These are phyloP conservation scores for Loriculus beryllinus DNA, from an alignment of 2,797 vertebrate genomes.

Conservation along the genomic window DNA sequence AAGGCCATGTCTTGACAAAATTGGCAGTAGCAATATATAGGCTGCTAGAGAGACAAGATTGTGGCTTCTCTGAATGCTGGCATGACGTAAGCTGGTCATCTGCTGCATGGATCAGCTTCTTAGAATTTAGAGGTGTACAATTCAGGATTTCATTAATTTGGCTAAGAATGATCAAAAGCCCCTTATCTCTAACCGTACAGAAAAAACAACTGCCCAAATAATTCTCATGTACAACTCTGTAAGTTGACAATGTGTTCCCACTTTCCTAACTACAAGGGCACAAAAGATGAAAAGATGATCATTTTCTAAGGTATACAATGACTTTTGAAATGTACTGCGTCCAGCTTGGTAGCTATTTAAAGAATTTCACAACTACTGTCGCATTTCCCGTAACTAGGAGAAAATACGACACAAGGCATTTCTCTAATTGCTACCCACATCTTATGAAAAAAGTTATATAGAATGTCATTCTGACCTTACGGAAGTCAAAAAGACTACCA, in stretches of 20 bases:
- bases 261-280: not conserved
- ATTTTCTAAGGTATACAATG: not conserved
- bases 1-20: not conserved
- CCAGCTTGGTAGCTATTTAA: not conserved
- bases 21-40: not conserved
- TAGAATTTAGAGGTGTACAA: not conserved
- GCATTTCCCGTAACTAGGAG: not conserved
- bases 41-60: not conserved
- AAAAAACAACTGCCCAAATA: not conserved
- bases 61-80: not conserved
- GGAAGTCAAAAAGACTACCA: not conserved
- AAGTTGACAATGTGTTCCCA: not conserved
- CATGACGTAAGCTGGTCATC: not conserved
- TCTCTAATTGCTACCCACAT: not conserved
- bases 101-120: not conserved
- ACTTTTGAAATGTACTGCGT: not conserved
- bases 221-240: not conserved
- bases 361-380: not conserved
- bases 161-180: not conserved
- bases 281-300: not conserved
- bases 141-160: not conserved
- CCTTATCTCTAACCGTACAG: not conserved
- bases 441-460: not conserved
- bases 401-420: not conserved
- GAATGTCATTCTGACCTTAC: not conserved